Evolutionary conservation across 23 tunicate genomes (phyloP).

Genomic region (Styela plicata): DNA sequence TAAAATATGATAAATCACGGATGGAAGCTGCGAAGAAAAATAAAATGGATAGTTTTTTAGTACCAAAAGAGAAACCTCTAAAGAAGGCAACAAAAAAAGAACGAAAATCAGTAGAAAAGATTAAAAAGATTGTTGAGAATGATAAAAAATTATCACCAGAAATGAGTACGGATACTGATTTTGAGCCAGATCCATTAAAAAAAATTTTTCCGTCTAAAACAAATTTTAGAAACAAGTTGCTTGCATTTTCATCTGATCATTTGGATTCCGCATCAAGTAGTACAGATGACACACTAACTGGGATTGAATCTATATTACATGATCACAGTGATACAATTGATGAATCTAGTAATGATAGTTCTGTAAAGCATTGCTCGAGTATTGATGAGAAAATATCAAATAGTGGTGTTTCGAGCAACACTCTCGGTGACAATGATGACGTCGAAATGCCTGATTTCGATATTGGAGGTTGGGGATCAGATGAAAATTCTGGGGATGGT

Average conservation of each 20-base stretch:
- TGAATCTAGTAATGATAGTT: background rate
- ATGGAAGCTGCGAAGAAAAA: background rate
- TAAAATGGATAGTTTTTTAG: background rate
- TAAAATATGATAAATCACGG: background rate
- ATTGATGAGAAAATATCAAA: too few species aligned
- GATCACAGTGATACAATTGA: background rate
- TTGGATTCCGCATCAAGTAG: background rate
- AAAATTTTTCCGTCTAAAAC: background rate
- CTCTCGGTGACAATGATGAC: background rate
- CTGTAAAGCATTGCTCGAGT: background rate
- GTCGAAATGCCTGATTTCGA: background rate
- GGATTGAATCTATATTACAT: background rate
- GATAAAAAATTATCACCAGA: background rate
- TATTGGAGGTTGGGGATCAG: background rate
- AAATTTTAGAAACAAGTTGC: background rate
- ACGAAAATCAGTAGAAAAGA: too few species aligned
- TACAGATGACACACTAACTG: conserved; percentile 13
- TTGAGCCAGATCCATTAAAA: background rate
- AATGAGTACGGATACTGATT: background rate
- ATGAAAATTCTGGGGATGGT: background rate
- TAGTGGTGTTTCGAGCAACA: too few species aligned
- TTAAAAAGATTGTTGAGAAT: background rate
- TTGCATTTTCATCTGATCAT: background rate
- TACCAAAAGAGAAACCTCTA: background rate
- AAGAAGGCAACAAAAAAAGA: background rate